These are phyloP conservation scores for Melospiza melodia DNA, from an alignment of 2,113 vertebrate genomes.

Conservation along the genomic window DNA sequence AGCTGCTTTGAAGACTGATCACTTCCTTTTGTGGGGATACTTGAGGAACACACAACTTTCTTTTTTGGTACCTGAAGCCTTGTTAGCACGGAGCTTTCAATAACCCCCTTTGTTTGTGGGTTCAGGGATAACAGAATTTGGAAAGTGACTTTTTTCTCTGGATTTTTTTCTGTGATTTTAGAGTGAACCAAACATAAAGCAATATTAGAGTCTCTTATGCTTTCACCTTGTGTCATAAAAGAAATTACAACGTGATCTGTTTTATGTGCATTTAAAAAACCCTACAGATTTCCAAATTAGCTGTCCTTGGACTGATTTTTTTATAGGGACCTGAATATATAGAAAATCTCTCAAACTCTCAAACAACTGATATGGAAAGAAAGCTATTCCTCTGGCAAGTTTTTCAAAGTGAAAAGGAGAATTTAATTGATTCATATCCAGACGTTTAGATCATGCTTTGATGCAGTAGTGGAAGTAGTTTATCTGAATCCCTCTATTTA, in stretches of 20 bases:
- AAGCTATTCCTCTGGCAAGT: not conserved
- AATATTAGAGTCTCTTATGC: not conserved
- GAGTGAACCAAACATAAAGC: not conserved
- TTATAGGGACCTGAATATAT: not conserved
- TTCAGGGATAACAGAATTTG: not conserved
- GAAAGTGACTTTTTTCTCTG: not conserved
- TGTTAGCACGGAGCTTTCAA: not conserved
- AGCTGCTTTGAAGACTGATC: constrained; percentile 43
- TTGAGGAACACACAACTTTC: not conserved
- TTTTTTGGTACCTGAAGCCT: not conserved
- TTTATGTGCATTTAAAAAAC: not conserved
- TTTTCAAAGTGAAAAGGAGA: not conserved
- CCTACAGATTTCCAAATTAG: not conserved
- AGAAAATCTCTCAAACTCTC: not conserved
- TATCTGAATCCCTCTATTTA: not conserved
- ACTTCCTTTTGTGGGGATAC: not conserved
- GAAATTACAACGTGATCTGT: not conserved
- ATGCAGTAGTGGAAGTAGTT: not conserved
- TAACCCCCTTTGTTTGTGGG: not conserved
- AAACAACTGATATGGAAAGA: not conserved
- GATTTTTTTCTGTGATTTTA: not conserved
- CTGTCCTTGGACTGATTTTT: not conserved
- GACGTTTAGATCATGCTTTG: not conserved
- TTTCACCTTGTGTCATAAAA: not conserved
- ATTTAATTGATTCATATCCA: not conserved